Evolutionary conservation across 53 echinoderm and acorn worm species (phyloP), one percentile per base, ranked within the genome.

Genomic region (Hippasteria phrygiana): DNA sequence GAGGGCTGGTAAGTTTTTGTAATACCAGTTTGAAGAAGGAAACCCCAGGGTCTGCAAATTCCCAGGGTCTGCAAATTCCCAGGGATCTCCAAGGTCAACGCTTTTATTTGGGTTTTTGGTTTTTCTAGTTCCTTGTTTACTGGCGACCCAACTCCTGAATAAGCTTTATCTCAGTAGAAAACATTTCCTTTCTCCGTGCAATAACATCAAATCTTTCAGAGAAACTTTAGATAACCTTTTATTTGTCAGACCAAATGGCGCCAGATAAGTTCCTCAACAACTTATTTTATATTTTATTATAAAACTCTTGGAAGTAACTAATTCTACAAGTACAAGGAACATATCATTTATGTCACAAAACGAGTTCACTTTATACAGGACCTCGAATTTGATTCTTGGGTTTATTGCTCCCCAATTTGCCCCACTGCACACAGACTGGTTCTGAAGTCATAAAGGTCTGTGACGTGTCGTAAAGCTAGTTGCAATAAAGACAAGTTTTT

Each of bases 11-110:
- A 24, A n/a, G 16, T 9, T 33, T 33, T 2, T 26, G n/a, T 3
- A 3, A 6, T 29, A 4, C 4, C 9, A 67, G 10, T 38, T 32
- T 63, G 13, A 31, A 43, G 43, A 66, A 66, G 82, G 66, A 82
- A 82, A 65, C 66, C 82, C 82, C 66, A 82, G 82, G 82, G 82
- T 82, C n/a, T 18, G 5, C 62, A 28, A 33, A n/a, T 73, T 22
- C 73, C 81, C 43, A 41, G 43, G 33, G 45, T 10, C 28, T 18
- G 5, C 62, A 28, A 33, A n/a, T 73, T 22, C 73, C 81, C 43
- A 41, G 43, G 33, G 45, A 8, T 27, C 31, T 28, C 66, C 82
- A 66, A 82, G 82, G 82, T 73, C 41, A 34, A 17, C 1, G 24
- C 27, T 42, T 73, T 39, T 71, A 71, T 71, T 37, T 66, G 43